These are phyloP conservation scores for Piprites chloris DNA, from an alignment of 2,113 vertebrate species.

Conservation along the genomic window DNA sequence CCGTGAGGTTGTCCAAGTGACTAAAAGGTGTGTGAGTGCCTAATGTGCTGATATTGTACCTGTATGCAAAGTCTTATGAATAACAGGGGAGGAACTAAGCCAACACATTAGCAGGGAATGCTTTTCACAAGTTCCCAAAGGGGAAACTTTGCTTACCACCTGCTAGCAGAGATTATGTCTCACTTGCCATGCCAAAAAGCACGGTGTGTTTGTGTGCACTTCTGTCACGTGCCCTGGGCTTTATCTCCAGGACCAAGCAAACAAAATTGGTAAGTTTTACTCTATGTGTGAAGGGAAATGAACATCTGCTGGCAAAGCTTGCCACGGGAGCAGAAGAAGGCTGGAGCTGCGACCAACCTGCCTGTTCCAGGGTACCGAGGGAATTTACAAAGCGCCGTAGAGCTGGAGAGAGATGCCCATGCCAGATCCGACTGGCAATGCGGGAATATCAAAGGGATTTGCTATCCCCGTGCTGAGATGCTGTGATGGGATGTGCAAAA, in stretches of 20 bases:
- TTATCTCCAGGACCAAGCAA: neutral
- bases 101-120: neutral
- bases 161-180: neutral
- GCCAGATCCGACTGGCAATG: neutral
- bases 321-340: neutral
- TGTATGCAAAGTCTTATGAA: neutral
- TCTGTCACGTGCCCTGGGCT: neutral
- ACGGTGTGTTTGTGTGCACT: neutral
- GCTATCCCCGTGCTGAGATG: neutral
- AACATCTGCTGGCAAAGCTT: neutral
- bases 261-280: neutral
- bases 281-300: neutral
- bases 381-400: neutral
- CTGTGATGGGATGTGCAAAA: neutral
- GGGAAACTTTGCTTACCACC: neutral
- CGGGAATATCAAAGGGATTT: neutral
- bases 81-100: neutral
- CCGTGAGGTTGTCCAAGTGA: neutral
- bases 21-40: neutral
- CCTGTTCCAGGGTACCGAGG: neutral
- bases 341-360: neutral
- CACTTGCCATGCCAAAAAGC: neutral
- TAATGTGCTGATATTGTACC: neutral
- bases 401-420: neutral
- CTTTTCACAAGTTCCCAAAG: neutral